A percentile compares a stretch with the other conserved stretches of the same genome.
Evolutionary conservation across 2,113 vertebrate genomes (phyloP).

Genomic region (Pan troglodytes): DNA sequence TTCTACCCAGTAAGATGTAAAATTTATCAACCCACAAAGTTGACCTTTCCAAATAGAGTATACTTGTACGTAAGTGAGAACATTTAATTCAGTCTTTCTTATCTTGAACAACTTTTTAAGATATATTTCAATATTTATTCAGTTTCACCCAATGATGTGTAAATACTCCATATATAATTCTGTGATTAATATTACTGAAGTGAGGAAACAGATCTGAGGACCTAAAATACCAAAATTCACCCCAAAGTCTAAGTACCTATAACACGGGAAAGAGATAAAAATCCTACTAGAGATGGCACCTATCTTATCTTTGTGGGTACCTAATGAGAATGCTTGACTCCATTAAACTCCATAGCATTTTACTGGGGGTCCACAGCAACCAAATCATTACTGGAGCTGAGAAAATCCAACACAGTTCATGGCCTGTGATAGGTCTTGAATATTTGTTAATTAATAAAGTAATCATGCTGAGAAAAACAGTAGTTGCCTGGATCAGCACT

Average conservation of each 20-base stretch:
- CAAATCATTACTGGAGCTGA: neutral
- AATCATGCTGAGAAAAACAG: slow-evolving; percentile 13
- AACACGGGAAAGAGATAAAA: neutral
- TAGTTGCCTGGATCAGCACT: neutral
- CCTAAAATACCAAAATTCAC: neutral
- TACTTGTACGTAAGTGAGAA: neutral
- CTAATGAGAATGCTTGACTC: neutral
- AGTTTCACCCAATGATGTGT: neutral
- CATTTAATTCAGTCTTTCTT: neutral
- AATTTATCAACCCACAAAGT: neutral
- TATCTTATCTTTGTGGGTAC: neutral
- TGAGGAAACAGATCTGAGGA: neutral
- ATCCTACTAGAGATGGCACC: neutral
- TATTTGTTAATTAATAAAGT: neutral
- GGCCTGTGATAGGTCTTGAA: neutral
- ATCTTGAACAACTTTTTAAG: neutral
- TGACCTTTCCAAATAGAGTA: neutral
- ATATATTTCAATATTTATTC: neutral
- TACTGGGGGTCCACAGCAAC: neutral
- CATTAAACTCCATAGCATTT: neutral
- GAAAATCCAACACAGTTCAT: neutral
- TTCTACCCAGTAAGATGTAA: neutral
- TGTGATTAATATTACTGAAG: neutral
- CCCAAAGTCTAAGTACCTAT: neutral
- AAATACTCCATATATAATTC: neutral